A percentile compares a stretch with the other conserved stretches of the same genome.
These are phyloP conservation scores for Sphaeramia orbicularis DNA, from an alignment of 2,797 vertebrate genomes.

Conservation along the genomic window DNA sequence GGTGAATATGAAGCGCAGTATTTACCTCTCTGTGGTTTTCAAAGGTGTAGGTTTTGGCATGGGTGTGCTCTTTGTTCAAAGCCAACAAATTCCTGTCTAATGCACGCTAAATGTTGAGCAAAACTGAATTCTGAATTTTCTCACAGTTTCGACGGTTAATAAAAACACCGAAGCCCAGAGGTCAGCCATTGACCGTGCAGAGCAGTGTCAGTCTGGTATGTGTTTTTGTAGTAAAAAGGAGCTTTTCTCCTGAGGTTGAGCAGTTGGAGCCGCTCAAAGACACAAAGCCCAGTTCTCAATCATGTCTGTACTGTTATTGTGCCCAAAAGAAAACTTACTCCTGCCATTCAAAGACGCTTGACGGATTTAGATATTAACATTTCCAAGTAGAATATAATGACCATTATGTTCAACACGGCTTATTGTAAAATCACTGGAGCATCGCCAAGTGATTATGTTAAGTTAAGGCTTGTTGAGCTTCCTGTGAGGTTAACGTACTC, in stretches of 20 bases:
- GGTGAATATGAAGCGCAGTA: constrained; percentile 7
- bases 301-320: constrained; percentile 53
- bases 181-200: constrained; percentile 42
- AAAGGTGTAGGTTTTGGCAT: constrained; percentile 35
- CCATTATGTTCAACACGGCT: constrained; percentile 30
- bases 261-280: constrained; percentile 47
- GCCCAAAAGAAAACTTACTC: constrained; percentile 29
- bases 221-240: constrained; percentile 46
- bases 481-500: constrained; percentile 17
- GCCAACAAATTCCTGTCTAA: constrained; percentile 38
- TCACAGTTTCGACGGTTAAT: constrained; percentile 26
- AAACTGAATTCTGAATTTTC: constrained; percentile 25
- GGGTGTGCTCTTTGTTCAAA: constrained; percentile 11
- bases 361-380: constrained; percentile 49
- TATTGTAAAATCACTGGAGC: constrained; percentile 31
- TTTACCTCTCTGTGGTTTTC: constrained; percentile 7
- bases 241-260: constrained; percentile 53
- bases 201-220: constrained; percentile 65
- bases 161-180: constrained; percentile 40
- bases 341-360: constrained; percentile 40
- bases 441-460: constrained; percentile 42
- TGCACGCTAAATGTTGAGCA: constrained; percentile 21
- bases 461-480: constrained; percentile 17
- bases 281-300: constrained; percentile 57
- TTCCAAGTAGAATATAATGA: constrained; percentile 41